Conservation (phyloP, 2,888 invertebrate genomes). For the Malacosoma neustria region DNA sequence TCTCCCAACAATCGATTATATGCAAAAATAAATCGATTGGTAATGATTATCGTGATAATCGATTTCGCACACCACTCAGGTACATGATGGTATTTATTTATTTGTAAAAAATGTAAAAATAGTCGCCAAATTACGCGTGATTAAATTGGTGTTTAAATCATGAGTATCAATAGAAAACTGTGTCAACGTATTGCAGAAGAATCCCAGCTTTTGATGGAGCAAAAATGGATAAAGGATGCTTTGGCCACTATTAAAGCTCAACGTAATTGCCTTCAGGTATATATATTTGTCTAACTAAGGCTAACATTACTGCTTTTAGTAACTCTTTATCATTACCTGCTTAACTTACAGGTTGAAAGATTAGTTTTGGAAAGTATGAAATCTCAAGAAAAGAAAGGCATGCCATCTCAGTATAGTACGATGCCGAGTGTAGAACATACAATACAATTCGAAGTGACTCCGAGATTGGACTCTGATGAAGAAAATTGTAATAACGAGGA, state of each 20-base stretch:
- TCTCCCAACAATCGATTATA: no score
- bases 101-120: no score
- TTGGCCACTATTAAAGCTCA: conserved; percentile 40
- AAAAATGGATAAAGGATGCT: conserved; percentile 46
- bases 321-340: background rate
- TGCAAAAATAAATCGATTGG: no score
- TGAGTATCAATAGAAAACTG: conserved; percentile 14
- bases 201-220: conserved; percentile 44
- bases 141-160: no score
- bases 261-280: conserved; percentile 47
- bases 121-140: no score
- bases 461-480: conserved; percentile 14
- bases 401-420: background rate
- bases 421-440: background rate
- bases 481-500: conserved; percentile 33
- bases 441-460: background rate
- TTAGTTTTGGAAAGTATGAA: conserved; percentile 46
- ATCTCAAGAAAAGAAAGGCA: conserved; percentile 7
- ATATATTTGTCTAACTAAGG: background rate
- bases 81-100: no score
- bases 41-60: no score
- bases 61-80: no score
- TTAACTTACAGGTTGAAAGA: conserved; percentile 43
- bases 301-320: no score
- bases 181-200: conserved; percentile 36